phyloP scores from a whole-genome alignment of 2,113 vertebrate genomes.

The Cynocephalus volans region DNA sequence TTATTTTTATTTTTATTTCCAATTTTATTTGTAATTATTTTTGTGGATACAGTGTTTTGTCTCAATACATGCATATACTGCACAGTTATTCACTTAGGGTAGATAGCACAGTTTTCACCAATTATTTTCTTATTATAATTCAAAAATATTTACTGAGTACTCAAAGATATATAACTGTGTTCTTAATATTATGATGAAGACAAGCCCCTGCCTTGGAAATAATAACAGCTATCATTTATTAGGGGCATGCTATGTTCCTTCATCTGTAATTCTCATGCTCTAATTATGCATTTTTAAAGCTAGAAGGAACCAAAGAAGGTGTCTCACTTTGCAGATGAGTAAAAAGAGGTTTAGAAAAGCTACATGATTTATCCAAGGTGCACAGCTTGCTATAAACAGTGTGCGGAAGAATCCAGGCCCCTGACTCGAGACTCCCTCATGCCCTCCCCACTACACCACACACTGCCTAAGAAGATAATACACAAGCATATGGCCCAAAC shows the following conservation, averaged over 20 bases:
- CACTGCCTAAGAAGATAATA: slow-evolving; percentile 22
- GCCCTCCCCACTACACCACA: not conserved
- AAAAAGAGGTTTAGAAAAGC: not conserved
- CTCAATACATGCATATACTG: too few species aligned
- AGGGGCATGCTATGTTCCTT: not conserved
- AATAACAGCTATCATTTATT: not conserved
- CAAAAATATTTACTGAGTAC: not conserved
- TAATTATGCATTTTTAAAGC: not conserved
- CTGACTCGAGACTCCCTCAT: not conserved
- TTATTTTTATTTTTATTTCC: too few species aligned
- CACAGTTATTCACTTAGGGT: too few species aligned
- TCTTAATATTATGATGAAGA: not conserved
- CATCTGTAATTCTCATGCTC: not conserved
- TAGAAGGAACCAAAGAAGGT: slow-evolving; percentile 8
- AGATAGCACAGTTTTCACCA: too few species aligned
- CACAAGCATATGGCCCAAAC: slow-evolving; percentile 53
- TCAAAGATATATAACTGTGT: not conserved
- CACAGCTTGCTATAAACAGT: not conserved
- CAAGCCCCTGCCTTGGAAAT: not conserved
- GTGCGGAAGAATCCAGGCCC: not conserved
- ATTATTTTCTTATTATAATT: not conserved
- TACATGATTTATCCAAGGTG: not conserved
- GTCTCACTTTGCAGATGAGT: slow-evolving; percentile 44
- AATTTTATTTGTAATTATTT: too few species aligned
- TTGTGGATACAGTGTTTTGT: too few species aligned